Base-by-base conservation (phyloP, 35 echinoderm and acorn worm species). In the Eucidaris tribuloides region DNA sequence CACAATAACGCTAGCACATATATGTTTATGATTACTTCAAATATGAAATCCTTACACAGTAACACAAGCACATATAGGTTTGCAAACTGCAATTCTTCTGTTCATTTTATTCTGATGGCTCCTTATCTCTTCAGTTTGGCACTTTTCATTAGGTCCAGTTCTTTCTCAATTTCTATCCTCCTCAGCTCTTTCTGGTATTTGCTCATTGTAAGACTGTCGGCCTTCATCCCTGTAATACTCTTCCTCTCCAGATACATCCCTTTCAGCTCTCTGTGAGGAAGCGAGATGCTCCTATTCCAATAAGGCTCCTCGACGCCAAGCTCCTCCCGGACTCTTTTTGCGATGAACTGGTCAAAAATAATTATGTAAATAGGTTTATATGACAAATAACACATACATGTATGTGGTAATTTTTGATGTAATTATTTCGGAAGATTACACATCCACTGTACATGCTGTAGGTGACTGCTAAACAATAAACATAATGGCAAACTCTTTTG, bases 191-290 rank as follows among this genome's bases (percentile, higher is more conserved):
- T 99, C 29, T 80, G 78, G 66, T 93, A 99, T 56, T 99, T 99
- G 15, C 45, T 78, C 74, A 90, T 81, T 22, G 86, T 93, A 15
- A 99, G 84, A 43, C 61, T 79, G 56, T 99, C 84, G 19, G 90
- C 90, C 30, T 81, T 93, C 27, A 58, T 78, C 9, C 91, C 96
- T 32, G 90, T 85, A 15, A 99, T 87, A 27, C 87, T 93, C 86
- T 99, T 99, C 54, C 90, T 58, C 63, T 99, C 96, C 42, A 99
- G 80, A 76, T 85, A 99, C 96, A 99, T 99, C 14, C 96, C 96
- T 83, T 90, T 86, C 1, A 78, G 83, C 71, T 93, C 90, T 33
- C 96, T 83, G 42, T 86, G 96, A 42, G 83, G 90, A 5, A 99
- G 50, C 27, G 96, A 93, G 35, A 99, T 99, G 33, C 91, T 99